phyloP scores from a whole-genome alignment of 2,797 vertebrate genomes.

The Craterocephalus amniculus region DNA sequence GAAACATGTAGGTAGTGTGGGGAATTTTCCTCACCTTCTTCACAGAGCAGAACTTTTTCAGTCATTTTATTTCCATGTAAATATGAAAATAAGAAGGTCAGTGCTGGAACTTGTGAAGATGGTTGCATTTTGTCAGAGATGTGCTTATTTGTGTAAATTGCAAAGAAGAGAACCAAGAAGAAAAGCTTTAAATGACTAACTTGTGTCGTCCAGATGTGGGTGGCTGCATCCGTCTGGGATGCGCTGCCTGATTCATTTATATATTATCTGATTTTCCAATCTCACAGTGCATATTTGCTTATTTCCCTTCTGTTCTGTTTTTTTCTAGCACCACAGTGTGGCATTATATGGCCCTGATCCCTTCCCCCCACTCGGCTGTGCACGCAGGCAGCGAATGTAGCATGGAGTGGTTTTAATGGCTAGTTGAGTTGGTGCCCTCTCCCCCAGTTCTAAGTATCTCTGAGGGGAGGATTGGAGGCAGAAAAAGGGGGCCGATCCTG shows the following conservation, averaged over 20 bases:
- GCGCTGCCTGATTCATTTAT: background rate
- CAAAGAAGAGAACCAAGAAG: background rate
- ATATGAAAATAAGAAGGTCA: too few relatives aligned
- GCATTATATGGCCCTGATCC: slow-evolving; percentile 63
- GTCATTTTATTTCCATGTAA: background rate
- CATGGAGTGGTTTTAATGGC: slow-evolving; percentile 65
- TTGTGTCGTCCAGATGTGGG: background rate
- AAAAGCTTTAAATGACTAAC: background rate
- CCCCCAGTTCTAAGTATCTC: slow-evolving; percentile 71
- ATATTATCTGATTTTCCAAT: slow-evolving; percentile 12
- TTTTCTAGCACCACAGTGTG: slow-evolving; percentile 60
- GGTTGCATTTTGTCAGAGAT: too few relatives aligned
- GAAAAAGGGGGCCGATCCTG: slow-evolving; percentile 18
- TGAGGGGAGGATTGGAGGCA: slow-evolving; percentile 33
- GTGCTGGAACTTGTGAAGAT: too few relatives aligned
- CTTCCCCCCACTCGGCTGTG: slow-evolving; percentile 59
- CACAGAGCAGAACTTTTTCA: too few relatives aligned
- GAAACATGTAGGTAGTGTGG: too few relatives aligned
- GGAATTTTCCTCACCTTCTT: background rate
- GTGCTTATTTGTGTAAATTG: too few relatives aligned
- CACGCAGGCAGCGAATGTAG: slow-evolving; percentile 55
- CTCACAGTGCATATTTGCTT: slow-evolving; percentile 38
- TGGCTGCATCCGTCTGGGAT: background rate
- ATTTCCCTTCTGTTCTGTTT: slow-evolving; percentile 58
- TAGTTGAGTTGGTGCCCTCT: slow-evolving; percentile 64